Percentiles rank a stretch among this genome's conserved stretches.
phyloP scores from a whole-genome alignment of 2,113 vertebrate genomes.

The Casuarius casuarius region DNA sequence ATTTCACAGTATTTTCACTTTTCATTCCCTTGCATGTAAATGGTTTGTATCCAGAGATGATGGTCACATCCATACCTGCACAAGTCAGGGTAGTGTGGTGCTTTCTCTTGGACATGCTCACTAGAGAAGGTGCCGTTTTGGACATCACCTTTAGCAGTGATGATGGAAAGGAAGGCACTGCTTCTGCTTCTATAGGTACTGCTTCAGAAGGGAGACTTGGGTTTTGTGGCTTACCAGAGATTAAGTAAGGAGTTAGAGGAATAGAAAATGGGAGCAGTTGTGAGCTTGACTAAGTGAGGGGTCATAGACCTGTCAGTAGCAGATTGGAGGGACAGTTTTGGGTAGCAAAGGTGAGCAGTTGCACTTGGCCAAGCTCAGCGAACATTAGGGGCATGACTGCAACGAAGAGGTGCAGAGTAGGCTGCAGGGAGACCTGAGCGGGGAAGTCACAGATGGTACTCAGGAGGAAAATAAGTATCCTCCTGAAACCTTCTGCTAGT shows the following conservation, averaged over 20 bases:
- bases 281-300: not conserved
- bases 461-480: not conserved
- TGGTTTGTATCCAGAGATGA: not conserved
- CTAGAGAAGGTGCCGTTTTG: not conserved
- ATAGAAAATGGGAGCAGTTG: not conserved
- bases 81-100: rapidly evolving
- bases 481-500: not conserved
- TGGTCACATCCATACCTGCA: not conserved
- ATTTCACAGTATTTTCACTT: not conserved
- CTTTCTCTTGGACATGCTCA: not conserved
- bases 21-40: not conserved
- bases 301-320: not conserved
- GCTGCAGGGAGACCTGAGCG: not conserved
- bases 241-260: not conserved
- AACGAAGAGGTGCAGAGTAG: not conserved
- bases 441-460: not conserved
- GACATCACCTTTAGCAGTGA: not conserved
- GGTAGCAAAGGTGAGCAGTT: not conserved
- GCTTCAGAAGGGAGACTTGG: not conserved
- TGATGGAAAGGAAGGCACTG: not conserved
- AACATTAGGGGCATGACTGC: not conserved
- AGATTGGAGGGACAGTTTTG: not conserved
- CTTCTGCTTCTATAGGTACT: not conserved
- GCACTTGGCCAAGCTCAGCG: not conserved
- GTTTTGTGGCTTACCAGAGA: not conserved